These are phyloP conservation scores for Heliocidaris tuberculata DNA, from an alignment of 35 echinoderm and acorn worm genomes.

Conservation along the genomic window DNA sequence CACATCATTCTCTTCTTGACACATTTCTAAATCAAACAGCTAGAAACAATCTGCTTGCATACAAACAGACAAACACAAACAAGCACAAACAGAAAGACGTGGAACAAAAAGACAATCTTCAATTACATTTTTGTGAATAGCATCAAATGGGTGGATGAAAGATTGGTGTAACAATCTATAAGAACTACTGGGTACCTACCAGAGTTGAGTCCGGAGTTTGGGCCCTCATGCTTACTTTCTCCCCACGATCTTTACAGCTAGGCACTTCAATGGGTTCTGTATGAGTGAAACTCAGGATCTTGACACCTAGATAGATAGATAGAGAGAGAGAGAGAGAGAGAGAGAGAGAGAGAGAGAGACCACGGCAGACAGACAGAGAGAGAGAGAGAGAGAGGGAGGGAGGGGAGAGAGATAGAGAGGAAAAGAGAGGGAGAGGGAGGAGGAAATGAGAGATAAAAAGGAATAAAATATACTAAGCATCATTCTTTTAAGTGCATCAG, in stretches of 20 bases:
- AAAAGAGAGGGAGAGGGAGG: background rate
- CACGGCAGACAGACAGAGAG: background rate
- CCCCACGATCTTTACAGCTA: conserved; percentile 60
- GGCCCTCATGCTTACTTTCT: conserved; percentile 48
- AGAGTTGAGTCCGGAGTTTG: conserved; percentile 74
- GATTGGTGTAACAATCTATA: no score
- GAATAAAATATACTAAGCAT: background rate
- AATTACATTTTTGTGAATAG: no score
- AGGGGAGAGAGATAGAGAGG: background rate
- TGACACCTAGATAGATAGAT: conserved; percentile 63
- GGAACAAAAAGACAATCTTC: no score
- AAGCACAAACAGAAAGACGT: no score
- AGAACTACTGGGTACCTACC: conserved; percentile 52
- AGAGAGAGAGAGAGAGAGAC: background rate
- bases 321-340: background rate
- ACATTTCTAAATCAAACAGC: background rate
- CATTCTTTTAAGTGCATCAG: background rate
- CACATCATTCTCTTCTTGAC: background rate
- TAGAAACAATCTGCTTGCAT: background rate
- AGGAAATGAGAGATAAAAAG: conserved; percentile 7
- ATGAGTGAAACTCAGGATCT: conserved; percentile 85
- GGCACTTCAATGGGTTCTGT: conserved; percentile 84
- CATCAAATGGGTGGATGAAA: no score
- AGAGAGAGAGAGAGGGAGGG: no score
- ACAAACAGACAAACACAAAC: no score